These are phyloP conservation scores for Ceyx melanurus DNA, from an alignment of 2,113 vertebrate species.

Conservation along the genomic window DNA sequence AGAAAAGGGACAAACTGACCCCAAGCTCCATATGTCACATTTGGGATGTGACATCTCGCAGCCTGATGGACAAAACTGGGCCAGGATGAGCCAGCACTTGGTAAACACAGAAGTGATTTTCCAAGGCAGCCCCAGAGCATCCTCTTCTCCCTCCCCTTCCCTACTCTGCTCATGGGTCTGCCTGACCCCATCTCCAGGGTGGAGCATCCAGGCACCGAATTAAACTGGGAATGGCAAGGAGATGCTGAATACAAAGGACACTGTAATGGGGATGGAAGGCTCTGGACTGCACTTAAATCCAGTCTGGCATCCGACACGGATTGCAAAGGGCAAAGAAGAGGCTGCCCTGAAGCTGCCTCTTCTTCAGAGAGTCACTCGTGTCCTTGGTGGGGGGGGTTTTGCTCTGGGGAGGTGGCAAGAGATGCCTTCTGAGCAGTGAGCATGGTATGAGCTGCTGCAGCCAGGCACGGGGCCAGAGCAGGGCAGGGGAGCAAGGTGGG, in stretches of 20 bases:
- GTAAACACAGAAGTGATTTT: neutral
- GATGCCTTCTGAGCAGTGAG: neutral
- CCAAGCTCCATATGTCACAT: neutral
- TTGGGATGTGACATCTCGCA: neutral
- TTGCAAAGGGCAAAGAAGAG: neutral
- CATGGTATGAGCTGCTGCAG: neutral
- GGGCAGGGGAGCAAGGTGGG: neutral
- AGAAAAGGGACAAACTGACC: neutral
- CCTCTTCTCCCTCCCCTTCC: neutral
- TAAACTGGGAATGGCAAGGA: neutral
- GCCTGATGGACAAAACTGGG: neutral
- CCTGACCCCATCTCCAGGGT: neutral
- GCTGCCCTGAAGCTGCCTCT: neutral
- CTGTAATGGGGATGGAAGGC: fast-evolving
- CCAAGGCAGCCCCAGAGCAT: neutral
- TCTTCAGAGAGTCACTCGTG: neutral
- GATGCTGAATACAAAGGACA: fast-evolving
- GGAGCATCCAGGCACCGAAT: fast-evolving
- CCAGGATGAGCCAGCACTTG: neutral
- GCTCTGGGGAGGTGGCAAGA: neutral
- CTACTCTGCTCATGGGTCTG: neutral
- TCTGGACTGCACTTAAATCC: neutral
- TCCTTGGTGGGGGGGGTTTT: fast-evolving
- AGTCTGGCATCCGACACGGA: neutral
- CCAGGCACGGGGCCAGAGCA: fast-evolving